phyloP scores from a whole-genome alignment of 2,888 invertebrate genomes.

The Acanthoscelides obtectus region DNA sequence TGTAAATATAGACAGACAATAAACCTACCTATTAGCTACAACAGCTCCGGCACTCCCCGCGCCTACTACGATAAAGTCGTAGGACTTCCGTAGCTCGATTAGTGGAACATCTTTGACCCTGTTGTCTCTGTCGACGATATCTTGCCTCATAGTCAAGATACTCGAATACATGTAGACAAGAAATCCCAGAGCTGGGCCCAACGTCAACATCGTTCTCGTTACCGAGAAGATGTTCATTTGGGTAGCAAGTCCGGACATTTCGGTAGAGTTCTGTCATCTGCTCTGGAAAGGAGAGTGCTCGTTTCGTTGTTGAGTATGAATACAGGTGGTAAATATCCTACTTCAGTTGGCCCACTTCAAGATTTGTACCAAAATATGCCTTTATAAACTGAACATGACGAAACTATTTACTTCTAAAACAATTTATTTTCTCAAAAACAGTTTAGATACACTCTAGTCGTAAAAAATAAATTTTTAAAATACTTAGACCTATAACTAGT shows the following conservation, averaged over 20 bases:
- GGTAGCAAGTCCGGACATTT: conserved; percentile 22
- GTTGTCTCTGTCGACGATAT: conserved; percentile 64
- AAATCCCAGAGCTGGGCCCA: conserved; percentile 62
- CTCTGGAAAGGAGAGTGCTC: background rate
- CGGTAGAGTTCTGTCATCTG: background rate
- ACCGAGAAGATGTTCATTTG: conserved; percentile 52
- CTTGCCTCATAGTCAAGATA: conserved; percentile 61
- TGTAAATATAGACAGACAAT: no score
- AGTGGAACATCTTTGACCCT: conserved; percentile 55
- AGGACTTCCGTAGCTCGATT: conserved; percentile 54
- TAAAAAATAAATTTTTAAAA: no score
- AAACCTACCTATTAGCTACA: conserved; percentile 52
- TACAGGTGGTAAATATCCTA: no score
- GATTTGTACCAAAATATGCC: no score
- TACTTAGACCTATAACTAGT: no score
- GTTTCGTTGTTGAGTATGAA: no score
- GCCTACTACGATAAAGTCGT: conserved; percentile 78
- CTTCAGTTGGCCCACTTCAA: no score
- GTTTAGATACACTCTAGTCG: no score
- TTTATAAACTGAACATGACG: no score
- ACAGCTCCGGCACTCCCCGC: conserved; percentile 81
- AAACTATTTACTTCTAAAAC: no score
- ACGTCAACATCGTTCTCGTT: conserved; percentile 60
- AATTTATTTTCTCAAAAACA: no score
- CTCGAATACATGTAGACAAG: conserved; percentile 61